phyloP scores from a whole-genome alignment of 2,113 vertebrate species.

The Myanophis thanlyinensis region DNA sequence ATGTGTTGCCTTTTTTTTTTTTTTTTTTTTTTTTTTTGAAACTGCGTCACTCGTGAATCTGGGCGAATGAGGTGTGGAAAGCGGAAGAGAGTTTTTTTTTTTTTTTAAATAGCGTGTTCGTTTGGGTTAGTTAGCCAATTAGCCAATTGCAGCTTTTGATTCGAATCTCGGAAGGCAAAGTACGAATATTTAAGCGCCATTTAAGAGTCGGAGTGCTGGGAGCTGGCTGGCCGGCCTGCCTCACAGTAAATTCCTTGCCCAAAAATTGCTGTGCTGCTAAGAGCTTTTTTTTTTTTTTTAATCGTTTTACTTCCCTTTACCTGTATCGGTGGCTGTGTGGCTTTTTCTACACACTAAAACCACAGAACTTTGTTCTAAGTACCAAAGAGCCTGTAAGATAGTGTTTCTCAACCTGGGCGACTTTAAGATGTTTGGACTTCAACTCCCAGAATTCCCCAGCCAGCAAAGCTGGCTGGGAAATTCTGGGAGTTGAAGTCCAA shows the following conservation, averaged over 20 bases:
- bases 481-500: no score
- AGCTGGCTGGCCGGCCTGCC: not conserved
- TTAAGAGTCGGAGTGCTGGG: not conserved
- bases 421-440: no score
- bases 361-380: not conserved
- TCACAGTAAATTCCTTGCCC: not conserved
- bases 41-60: not conserved
- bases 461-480: no score
- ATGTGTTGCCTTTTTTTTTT: not conserved
- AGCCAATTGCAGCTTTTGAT: not conserved
- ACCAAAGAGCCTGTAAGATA: not conserved
- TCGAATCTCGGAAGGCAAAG: not conserved
- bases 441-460: no score
- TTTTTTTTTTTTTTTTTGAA: not conserved
- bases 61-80: not conserved
- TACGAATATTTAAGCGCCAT: not conserved
- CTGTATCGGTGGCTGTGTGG: not conserved
- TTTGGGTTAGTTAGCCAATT: not conserved
- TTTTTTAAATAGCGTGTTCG: not conserved
- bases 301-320: not conserved
- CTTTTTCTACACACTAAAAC: not conserved
- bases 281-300: not conserved
- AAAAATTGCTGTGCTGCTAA: no score
- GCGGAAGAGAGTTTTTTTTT: constrained; percentile 8
- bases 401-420: no score